Conservation (phyloP, 1,140 invertebrate species). For the Scaptomyza pallida region DNA sequence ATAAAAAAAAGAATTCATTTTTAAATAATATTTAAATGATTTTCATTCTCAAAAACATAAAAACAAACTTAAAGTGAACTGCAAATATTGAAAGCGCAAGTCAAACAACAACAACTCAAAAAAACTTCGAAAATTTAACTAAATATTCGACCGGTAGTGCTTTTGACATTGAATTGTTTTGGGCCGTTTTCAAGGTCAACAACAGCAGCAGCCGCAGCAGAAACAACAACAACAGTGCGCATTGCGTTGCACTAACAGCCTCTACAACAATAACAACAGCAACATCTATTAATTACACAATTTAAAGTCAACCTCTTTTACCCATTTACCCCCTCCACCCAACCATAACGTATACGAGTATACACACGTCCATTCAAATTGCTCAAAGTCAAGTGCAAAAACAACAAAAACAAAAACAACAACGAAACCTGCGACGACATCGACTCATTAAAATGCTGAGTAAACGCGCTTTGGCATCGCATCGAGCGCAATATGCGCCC, state of each 20-base stretch:
- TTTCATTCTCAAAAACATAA: too few species aligned
- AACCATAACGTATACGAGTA: background rate
- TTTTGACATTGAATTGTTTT: conserved; percentile 36
- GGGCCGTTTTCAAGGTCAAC: conserved; percentile 43
- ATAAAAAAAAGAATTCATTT: too few species aligned
- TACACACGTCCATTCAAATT: conserved; percentile 31
- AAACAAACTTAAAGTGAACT: background rate
- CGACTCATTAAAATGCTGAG: conserved; percentile 67
- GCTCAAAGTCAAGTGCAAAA: conserved; percentile 68
- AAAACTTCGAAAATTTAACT: background rate
- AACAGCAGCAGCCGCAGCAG: conserved; percentile 8
- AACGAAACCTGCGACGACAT: conserved; percentile 32
- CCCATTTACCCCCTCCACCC: background rate
- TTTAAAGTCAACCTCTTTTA: conserved; percentile 20
- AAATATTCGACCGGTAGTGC: conserved; percentile 17
- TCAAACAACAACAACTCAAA: conserved; percentile 18
- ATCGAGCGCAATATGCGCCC: conserved; percentile 13
- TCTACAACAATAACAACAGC: conserved; percentile 17
- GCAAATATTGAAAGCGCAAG: conserved; percentile 28
- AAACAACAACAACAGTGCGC: conserved; percentile 32
- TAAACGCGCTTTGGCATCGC: conserved; percentile 38
- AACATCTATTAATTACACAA: conserved; percentile 63
- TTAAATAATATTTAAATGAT: too few species aligned
- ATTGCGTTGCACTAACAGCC: conserved; percentile 45
- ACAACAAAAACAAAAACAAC: conserved; percentile 18